These are phyloP conservation scores for Acrocephalus scirpaceus DNA, from an alignment of 2,797 vertebrate genomes.

Conservation along the genomic window DNA sequence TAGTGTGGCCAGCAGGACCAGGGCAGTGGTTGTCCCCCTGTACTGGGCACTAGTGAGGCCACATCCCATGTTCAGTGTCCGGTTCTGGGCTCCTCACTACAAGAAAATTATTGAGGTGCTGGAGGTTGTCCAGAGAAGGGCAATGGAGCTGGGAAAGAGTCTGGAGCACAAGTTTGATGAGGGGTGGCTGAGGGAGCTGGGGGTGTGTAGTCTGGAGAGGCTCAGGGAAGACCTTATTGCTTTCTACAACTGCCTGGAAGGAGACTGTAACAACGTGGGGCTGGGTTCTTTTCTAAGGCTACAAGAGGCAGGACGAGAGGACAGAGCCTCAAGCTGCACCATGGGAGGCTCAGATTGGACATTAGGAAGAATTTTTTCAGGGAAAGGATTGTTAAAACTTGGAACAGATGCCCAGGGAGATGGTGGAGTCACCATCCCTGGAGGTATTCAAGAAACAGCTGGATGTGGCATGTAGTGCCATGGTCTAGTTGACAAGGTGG, in stretches of 20 bases:
- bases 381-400: background rate
- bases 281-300: background rate
- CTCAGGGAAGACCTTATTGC: rapidly evolving
- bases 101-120: background rate
- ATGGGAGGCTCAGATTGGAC: background rate
- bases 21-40: too few species aligned
- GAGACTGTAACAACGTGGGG: rapidly evolving
- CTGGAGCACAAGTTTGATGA: background rate
- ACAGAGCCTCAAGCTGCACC: background rate
- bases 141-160: background rate
- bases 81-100: background rate
- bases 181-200: background rate
- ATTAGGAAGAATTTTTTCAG: background rate
- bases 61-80: rapidly evolving
- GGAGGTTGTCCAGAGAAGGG: background rate
- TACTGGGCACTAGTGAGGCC: background rate
- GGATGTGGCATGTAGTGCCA: rapidly evolving
- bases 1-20: background rate
- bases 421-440: background rate
- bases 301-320: background rate
- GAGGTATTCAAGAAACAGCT: background rate
- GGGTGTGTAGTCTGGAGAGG: background rate
- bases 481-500: background rate
- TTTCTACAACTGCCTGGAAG: background rate
- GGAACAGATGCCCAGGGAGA: background rate